Conservation (phyloP, 2,888 invertebrate genomes). For the Agrilus mali region DNA sequence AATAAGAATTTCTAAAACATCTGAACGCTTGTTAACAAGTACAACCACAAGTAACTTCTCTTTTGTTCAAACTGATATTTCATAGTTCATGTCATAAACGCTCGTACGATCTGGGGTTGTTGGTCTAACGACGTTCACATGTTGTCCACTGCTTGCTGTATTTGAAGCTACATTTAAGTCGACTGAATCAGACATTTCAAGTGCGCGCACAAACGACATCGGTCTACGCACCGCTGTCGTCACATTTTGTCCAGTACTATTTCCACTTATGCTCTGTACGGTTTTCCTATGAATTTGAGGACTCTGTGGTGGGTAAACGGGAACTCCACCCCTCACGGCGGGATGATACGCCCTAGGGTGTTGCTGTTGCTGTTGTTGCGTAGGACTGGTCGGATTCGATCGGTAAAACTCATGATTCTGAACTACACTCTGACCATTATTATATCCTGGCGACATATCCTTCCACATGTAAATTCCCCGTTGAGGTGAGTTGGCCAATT, state of each 20-base stretch:
- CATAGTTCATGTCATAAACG: conserved; percentile 90
- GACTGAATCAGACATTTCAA: conserved; percentile 81
- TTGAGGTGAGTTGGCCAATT: conserved; percentile 78
- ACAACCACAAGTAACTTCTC: too few relatives aligned
- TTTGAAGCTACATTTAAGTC: conserved; percentile 50
- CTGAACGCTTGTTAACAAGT: too few relatives aligned
- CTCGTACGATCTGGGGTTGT: conserved; percentile 74
- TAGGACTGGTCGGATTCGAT: conserved; percentile 65
- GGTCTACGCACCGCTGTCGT: conserved; percentile 50
- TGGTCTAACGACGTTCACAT: conserved; percentile 24
- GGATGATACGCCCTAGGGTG: conserved; percentile 45
- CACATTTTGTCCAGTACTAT: conserved; percentile 30
- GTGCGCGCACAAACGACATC: conserved; percentile 78
- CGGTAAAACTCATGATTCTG: conserved; percentile 30
- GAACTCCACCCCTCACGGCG: conserved; percentile 51
- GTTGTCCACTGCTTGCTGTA: conserved; percentile 28
- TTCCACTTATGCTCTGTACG: conserved; percentile 19
- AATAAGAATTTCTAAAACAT: too few relatives aligned
- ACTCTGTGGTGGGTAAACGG: conserved; percentile 47
- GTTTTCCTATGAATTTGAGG: conserved; percentile 44
- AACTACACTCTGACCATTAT: conserved; percentile 30
- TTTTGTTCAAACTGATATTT: conserved; percentile 59
- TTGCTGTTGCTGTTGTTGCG: conserved; percentile 34
- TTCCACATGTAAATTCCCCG: conserved; percentile 71
- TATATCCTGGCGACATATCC: conserved; percentile 56